Base-by-base conservation (phyloP, 2,113 vertebrate species). In the Emydocephalus ijimae region DNA sequence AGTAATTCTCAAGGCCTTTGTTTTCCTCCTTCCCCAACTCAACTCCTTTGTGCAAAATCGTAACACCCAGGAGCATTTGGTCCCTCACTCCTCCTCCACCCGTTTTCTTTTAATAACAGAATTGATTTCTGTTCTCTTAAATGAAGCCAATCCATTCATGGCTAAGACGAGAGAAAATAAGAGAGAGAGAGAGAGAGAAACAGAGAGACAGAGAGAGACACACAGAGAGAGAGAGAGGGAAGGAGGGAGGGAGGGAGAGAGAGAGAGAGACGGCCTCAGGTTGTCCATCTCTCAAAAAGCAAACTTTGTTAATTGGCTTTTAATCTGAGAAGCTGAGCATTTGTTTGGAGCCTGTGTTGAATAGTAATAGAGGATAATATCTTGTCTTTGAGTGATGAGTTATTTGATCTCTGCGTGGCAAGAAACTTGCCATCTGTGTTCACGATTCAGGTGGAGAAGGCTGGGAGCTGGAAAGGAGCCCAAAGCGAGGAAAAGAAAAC, bases 221-320 rank as follows among this genome's bases (percentile, higher is more conserved):
- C n/a, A n/a, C n/a, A 50, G 50, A 50, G 50, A 50, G 50, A 50
- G 7, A 50, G 50, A 50, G 50, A 10, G 50, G n/a, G n/a, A n/a
- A n/a, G n/a, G n/a, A n/a, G 50, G 1, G 50, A 50, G 50, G 10
- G 7, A 10, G 50, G 10, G 64, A 64, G 21, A 20, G 85, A 45
- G 95, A 88, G 26, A 45, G 95, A 87, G 11, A 45, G 95, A 92
- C 6, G 24, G 55, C 34, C 88, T 89, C 87, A 86, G 89, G 4
- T 88, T 94, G 92, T 94, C 92, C 89, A 93, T 96, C 94, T 94
- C 94, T 93, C 94, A 93, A 94, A 94, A 92, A 97, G 95, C 96
- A 91, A 96, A 93, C 93, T 59, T 94, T 89, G 92, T 95, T 96
- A 97, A 97, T 97, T 97, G 97, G 93, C 96, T 97, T 97, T 97